Conservation (phyloP, 2,888 invertebrate species). For the Drosophila anomelani region DNA sequence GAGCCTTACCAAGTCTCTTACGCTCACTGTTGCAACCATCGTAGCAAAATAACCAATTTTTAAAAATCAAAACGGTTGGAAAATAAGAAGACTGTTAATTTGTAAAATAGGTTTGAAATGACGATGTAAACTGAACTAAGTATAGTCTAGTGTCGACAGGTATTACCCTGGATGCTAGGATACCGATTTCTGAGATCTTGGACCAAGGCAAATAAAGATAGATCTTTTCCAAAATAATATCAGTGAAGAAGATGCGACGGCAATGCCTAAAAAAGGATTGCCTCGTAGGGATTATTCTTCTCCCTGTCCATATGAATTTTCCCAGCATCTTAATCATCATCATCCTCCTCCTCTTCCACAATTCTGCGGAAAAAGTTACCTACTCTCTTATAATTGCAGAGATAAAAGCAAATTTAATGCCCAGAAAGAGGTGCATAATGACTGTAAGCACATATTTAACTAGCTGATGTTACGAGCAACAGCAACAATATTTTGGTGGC, state of each 20-base stretch:
- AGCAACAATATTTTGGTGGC: slow-evolving; percentile 24
- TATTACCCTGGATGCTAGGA: background rate
- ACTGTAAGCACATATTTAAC: slow-evolving; percentile 38
- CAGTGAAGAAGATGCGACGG: background rate
- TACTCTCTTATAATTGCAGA: slow-evolving; percentile 20
- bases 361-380: slow-evolving; percentile 1
- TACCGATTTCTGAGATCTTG: background rate
- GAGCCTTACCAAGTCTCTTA: background rate
- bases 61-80: background rate
- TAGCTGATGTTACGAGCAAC: slow-evolving; percentile 46
- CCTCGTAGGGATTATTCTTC: background rate
- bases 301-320: background rate
- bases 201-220: background rate
- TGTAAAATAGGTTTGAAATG: background rate
- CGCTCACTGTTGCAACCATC: background rate
- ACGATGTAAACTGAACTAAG: background rate
- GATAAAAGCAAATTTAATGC: slow-evolving; percentile 42
- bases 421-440: slow-evolving; percentile 44
- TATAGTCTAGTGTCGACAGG: background rate
- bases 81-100: slow-evolving; percentile 1
- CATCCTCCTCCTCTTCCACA: background rate
- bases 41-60: background rate
- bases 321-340: background rate
- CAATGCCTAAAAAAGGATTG: background rate
- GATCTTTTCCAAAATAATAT: background rate